phyloP scores from a whole-genome alignment of 2,113 vertebrate genomes.

The Herpailurus yagouaroundi region DNA sequence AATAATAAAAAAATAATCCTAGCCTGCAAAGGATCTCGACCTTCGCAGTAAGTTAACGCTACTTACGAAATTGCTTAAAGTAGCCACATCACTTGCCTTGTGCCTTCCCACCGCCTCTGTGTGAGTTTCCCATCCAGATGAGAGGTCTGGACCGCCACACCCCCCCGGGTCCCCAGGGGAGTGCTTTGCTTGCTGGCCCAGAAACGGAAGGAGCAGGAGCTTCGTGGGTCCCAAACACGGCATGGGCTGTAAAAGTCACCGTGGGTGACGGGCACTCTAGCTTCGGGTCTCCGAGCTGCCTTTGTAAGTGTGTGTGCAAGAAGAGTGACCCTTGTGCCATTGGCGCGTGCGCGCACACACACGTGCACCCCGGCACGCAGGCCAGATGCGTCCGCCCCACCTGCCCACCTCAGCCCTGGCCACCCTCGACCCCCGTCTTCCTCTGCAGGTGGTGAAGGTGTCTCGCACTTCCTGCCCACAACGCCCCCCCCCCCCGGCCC shows the following conservation, averaged over 20 bases:
- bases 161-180: neutral
- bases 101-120: neutral
- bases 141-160: no score
- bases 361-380: accelerated
- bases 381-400: no score
- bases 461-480: neutral
- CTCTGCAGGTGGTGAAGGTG: accelerated
- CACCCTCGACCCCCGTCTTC: neutral
- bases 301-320: neutral
- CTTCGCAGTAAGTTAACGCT: no score
- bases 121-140: neutral
- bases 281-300: accelerated
- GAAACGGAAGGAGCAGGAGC: neutral
- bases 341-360: accelerated
- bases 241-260: neutral
- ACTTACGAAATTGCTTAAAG: neutral
- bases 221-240: neutral
- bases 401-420: accelerated
- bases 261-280: neutral
- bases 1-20: neutral
- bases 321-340: neutral
- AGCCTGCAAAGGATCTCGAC: no score
- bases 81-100: accelerated
- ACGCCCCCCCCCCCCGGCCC: accelerated
- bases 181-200: no score